These are phyloP conservation scores for Sericinus montela DNA, from an alignment of 2,888 invertebrate species.

Conservation along the genomic window DNA sequence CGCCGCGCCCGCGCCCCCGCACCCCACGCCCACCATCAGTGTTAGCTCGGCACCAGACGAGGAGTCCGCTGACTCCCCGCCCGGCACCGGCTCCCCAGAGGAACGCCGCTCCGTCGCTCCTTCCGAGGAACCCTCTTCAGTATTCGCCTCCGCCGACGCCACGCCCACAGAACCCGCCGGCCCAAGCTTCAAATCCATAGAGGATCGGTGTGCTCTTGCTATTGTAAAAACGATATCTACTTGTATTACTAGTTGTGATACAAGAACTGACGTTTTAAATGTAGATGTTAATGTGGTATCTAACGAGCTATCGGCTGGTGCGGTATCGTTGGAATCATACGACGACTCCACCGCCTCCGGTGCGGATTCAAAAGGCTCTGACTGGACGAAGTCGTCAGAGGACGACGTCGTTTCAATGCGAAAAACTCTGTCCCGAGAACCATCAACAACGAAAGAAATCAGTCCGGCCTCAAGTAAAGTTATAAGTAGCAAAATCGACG, in stretches of 20 bases:
- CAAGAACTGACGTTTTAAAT: constrained; percentile 33
- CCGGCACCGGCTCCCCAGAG: constrained; percentile 49
- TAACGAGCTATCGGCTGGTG: constrained; percentile 23
- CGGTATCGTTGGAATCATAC: constrained; percentile 32
- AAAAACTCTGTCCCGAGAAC: constrained; percentile 40
- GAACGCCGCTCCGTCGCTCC: constrained; percentile 56
- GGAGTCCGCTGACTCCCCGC: constrained; percentile 46
- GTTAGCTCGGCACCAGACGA: constrained; percentile 86
- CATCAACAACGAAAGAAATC: constrained; percentile 45
- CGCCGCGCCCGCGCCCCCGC: constrained; percentile 45
- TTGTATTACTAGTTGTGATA: constrained; percentile 30
- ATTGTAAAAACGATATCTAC: constrained; percentile 26
- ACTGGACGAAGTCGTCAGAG: constrained; percentile 37
- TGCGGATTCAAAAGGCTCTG: constrained; percentile 37
- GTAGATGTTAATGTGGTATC: constrained; percentile 31
- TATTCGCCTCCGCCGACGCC: constrained; percentile 64
- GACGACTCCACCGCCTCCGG: constrained; percentile 34
- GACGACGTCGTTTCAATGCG: constrained; percentile 36
- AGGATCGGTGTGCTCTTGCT: constrained; percentile 26
- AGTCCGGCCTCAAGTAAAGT: constrained; percentile 46
- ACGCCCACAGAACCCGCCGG: constrained; percentile 57
- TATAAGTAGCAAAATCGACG: constrained; percentile 38
- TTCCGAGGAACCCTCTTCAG: constrained; percentile 67
- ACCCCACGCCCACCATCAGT: constrained; percentile 82
- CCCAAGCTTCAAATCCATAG: constrained; percentile 25